These are phyloP conservation scores for Mystacornis crossleyi DNA, from an alignment of 2,113 vertebrate species.

Conservation along the genomic window DNA sequence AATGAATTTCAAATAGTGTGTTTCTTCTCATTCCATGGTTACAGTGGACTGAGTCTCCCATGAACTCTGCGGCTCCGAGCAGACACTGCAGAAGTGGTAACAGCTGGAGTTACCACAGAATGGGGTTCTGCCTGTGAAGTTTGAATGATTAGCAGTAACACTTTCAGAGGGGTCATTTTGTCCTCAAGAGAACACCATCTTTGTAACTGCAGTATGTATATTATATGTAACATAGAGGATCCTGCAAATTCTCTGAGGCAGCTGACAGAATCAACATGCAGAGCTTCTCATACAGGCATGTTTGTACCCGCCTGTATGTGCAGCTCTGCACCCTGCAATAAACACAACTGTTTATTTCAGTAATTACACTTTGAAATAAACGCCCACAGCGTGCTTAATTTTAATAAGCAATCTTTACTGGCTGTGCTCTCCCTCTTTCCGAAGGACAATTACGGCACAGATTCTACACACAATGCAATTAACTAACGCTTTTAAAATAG, in stretches of 20 bases:
- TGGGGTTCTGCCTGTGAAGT: not conserved
- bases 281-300: constrained; percentile 43
- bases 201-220: not conserved
- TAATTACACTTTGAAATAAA: constrained; percentile 73
- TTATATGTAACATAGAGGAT: constrained; percentile 6
- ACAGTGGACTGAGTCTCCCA: not conserved
- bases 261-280: constrained; percentile 23
- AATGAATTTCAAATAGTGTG: not conserved
- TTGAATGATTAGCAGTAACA: not conserved
- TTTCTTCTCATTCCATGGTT: not conserved
- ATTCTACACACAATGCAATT: constrained; percentile 52
- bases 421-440: constrained; percentile 48
- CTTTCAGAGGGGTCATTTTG: not conserved
- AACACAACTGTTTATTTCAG: constrained; percentile 71
- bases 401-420: constrained; percentile 59
- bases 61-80: not conserved
- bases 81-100: not conserved
- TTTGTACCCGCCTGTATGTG: constrained; percentile 55
- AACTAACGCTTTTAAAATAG: constrained; percentile 60
- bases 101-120: not conserved
- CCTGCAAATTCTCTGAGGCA: constrained; percentile 25
- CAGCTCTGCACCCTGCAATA: constrained; percentile 54
- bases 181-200: not conserved
- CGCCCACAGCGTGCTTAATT: constrained; percentile 54
- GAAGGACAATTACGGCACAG: constrained; percentile 57